Evolutionary conservation across 2,797 vertebrate genomes (phyloP), one percentile per base, ranked within the genome.

Genomic region (Anas acuta): DNA sequence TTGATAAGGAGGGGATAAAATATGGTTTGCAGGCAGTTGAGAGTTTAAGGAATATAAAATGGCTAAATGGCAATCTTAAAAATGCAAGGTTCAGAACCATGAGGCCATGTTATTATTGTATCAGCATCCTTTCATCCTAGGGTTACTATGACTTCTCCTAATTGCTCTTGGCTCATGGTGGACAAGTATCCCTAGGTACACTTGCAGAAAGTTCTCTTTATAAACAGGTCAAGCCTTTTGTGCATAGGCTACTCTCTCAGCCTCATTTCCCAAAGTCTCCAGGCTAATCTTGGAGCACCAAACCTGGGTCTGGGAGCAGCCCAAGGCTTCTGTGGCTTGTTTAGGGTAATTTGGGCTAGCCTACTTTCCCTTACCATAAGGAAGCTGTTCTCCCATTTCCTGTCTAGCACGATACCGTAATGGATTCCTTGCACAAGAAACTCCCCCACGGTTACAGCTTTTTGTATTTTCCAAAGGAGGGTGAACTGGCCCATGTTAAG

Each of bases 21-120:
- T 97, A 90, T 95, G 96, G 95, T 89, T 95, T 95, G 90, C 96
- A 97, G 96, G 90, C 96, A 70, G 28, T 82, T 77, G 64, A 76
- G 72, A 89, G 77, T 71, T 95, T 91, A 90, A 87, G 84, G 78
- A 71, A 91, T 60, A 76, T 93, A 78, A 89, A 95, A 92, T 79
- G 60, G 56, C 73, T 95, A 79, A 96, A 92, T 37, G 39, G 75
- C 30, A 90, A 65, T 83, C 37, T 92, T 90, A 60, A 83, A 90
- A 87, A 93, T 8, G 43, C 51, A 85, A 96, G 83, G 81, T 94
- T 89, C 30, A 77, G 80, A 92, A 53, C 54, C 19, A 6, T 16
- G 35, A 81, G 66, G 33, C 76, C 3, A 1, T 62, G 77, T 51
- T 43, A 88, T 49, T 25, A 43, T 32, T 11, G 20, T 26, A 49